Evolutionary conservation across 2,888 invertebrate genomes (phyloP).

Genomic region (Notodonta ziczac): DNA sequence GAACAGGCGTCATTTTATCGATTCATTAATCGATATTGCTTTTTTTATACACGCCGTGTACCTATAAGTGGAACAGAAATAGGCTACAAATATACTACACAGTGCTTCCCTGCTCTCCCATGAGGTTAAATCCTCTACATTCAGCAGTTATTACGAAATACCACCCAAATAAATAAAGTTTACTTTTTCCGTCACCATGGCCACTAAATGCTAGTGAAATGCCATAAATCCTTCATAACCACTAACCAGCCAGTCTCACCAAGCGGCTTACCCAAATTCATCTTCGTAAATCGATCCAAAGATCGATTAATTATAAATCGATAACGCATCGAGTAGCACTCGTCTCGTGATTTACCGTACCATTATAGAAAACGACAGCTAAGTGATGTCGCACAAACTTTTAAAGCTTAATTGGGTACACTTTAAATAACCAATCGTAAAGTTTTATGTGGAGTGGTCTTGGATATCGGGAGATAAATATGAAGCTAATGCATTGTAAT

Average conservation of each 20-base stretch:
- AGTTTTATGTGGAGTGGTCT: slow-evolving; percentile 59
- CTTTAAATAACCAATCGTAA: slow-evolving; percentile 67
- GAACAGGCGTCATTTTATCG: slow-evolving; percentile 4
- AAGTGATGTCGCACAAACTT: slow-evolving; percentile 58
- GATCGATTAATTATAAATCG: slow-evolving; percentile 61
- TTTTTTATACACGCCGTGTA: not conserved
- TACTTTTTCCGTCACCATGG: not conserved
- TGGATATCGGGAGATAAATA: slow-evolving; percentile 49
- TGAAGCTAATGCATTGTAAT: slow-evolving; percentile 41
- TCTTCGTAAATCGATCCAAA: slow-evolving; percentile 24
- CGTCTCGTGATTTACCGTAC: slow-evolving; percentile 62
- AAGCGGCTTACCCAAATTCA: slow-evolving; percentile 3
- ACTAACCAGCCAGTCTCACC: slow-evolving; percentile 1
- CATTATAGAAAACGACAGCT: slow-evolving; percentile 62
- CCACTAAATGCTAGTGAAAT: slow-evolving; percentile 1
- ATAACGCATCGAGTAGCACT: slow-evolving; percentile 56
- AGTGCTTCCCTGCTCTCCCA: too few relatives aligned
- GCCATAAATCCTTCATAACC: slow-evolving; percentile 1
- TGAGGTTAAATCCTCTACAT: too few relatives aligned
- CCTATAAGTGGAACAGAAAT: not conserved
- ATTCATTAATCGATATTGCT: slow-evolving; percentile 10
- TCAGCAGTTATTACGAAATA: too few relatives aligned
- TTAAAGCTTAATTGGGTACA: slow-evolving; percentile 70
- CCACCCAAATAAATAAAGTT: not conserved
- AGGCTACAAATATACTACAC: too few relatives aligned